Percentiles rank a stretch among this genome's conserved stretches.
Conservation (phyloP, 1,140 invertebrate species). For the Condylostylus longicornis region DNA sequence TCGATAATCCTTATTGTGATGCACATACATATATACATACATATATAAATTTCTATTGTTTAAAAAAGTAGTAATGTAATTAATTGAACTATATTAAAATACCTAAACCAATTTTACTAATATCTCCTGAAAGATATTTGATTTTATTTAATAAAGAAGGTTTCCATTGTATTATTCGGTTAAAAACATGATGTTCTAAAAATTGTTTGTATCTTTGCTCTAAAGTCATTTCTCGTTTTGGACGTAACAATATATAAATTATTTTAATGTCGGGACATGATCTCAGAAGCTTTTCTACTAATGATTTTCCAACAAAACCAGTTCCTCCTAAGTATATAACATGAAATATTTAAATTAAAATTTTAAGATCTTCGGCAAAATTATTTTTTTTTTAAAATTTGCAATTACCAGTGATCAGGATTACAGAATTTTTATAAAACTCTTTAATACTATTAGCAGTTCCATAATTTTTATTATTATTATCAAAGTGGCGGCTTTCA, state of each 20-base stretch:
- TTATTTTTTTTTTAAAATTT: too few species aligned
- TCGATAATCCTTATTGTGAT: constrained; percentile 14
- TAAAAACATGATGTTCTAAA: constrained; percentile 13
- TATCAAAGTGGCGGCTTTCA: too few species aligned
- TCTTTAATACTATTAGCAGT: too few species aligned
- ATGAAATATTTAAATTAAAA: not conserved
- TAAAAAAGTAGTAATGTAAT: not conserved
- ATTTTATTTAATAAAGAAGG: not conserved
- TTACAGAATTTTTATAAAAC: too few species aligned
- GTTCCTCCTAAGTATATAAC: not conserved
- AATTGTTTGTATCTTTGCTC: constrained; percentile 19
- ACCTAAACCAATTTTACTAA: constrained; percentile 41
- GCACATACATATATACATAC: constrained; percentile 29
- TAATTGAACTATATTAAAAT: constrained; percentile 29
- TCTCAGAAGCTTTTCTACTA: constrained; percentile 56
- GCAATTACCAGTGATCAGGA: too few species aligned
- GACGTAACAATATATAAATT: constrained; percentile 50
- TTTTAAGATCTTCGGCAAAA: constrained; percentile 30
- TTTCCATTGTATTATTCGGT: too few species aligned
- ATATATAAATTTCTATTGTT: constrained; percentile 22
- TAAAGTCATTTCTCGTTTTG: constrained; percentile 30
- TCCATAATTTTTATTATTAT: too few species aligned
- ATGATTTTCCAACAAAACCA: constrained; percentile 46
- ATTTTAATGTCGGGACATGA: constrained; percentile 44
- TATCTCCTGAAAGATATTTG: not conserved